A percentile compares a stretch with the other conserved stretches of the same genome.
Conservation (phyloP, 2,797 vertebrate genomes). For the Gastrophryne carolinensis region DNA sequence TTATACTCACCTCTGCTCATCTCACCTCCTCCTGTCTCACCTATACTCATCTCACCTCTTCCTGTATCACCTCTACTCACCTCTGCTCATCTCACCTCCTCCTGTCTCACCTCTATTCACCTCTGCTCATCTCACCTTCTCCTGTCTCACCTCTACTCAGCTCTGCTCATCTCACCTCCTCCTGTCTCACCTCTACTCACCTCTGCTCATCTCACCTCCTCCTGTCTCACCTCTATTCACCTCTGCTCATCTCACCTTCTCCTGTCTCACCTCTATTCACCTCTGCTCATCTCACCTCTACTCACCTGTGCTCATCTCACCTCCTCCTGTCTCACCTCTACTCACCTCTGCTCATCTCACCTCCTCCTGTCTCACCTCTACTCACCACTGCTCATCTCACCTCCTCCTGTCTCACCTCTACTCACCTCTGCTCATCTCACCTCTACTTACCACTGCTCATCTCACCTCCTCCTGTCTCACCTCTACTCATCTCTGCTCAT, state of each 20-base stretch:
- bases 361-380: background rate
- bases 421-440: background rate
- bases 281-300: background rate
- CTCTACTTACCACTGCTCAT: background rate
- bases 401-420: background rate
- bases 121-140: no score
- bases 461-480: background rate
- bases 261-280: background rate
- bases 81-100: no score
- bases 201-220: background rate
- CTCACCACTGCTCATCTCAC: background rate
- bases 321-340: background rate
- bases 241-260: background rate
- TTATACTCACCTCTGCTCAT: background rate
- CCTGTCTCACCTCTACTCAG: background rate
- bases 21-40: background rate
- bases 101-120: background rate
- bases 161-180: constrained; percentile 13
- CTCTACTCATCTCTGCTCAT: background rate
- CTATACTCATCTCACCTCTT: background rate
- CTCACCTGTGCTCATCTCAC: background rate
- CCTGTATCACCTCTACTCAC: background rate
- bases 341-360: background rate
- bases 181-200: background rate
- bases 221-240: background rate